Evolutionary conservation across 1,140 invertebrate genomes (phyloP).

Genomic region (Amphibalanus amphitrite): DNA sequence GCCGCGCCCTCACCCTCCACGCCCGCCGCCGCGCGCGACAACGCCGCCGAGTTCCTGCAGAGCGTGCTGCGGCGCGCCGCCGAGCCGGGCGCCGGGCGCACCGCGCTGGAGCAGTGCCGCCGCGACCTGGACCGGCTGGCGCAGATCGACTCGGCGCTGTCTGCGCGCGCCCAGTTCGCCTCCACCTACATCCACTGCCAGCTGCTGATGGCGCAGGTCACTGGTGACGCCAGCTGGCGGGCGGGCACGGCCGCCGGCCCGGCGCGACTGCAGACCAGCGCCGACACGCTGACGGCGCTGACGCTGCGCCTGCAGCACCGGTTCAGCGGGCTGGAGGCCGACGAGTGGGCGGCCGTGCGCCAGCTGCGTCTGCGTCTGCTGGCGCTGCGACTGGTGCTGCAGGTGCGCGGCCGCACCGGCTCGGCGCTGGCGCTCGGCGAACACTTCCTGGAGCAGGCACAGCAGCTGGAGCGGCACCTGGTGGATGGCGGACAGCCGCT

Average conservation of each 20-base stretch:
- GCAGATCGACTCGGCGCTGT: slow-evolving; percentile 63
- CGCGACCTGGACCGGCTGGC: slow-evolving; percentile 39
- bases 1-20: slow-evolving; percentile 6
- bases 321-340: slow-evolving; percentile 56
- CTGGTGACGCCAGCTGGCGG: slow-evolving; percentile 29
- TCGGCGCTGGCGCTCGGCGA: slow-evolving; percentile 43
- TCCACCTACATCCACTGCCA: slow-evolving; percentile 51
- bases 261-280: slow-evolving; percentile 33
- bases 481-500: slow-evolving; percentile 13
- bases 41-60: slow-evolving; percentile 14
- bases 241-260: slow-evolving; percentile 31
- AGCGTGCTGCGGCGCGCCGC: slow-evolving; percentile 13
- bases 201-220: slow-evolving; percentile 28
- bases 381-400: slow-evolving; percentile 60
- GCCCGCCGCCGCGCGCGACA: background rate
- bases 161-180: slow-evolving; percentile 69
- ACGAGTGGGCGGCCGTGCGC: slow-evolving; percentile 54
- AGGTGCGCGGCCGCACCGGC: slow-evolving; percentile 40
- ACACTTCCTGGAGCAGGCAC: slow-evolving; percentile 41
- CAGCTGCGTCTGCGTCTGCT: slow-evolving; percentile 67
- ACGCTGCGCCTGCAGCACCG: slow-evolving; percentile 61
- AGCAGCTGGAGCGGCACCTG: slow-evolving; percentile 29
- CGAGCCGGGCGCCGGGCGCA: background rate
- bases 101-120: slow-evolving; percentile 1
- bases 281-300: slow-evolving; percentile 44